Base-by-base conservation (phyloP, 1,140 invertebrate genomes). In the Drosophila cardini region DNA sequence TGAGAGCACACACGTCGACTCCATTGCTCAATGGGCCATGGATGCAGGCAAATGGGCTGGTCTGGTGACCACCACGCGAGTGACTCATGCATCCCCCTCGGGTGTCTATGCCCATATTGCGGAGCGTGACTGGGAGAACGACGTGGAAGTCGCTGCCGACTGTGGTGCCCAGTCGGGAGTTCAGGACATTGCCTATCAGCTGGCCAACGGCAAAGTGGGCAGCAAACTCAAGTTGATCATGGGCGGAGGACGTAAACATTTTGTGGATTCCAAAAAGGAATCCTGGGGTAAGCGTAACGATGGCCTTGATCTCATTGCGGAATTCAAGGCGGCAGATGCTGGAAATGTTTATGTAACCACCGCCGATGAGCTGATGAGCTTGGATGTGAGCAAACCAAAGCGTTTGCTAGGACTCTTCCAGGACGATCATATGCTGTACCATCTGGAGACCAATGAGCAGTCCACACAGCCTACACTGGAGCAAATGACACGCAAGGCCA, bases 401-500 rank as follows among this genome's bases (percentile, higher is more conserved):
- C 92, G 91, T 40, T 70, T 94, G 9, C 45, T 94, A 15, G 94
- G 94, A 0, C 82, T 94, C 2, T 94, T 94, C 58, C 92, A 94
- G 18, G 80, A 90, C 21, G 92, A 93, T 34, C 94, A 94, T 69
- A 86, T 94, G 86, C 90, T 92, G 9, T 94, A 94, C 57, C 87
- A 94, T 72, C 74, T 94, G 50, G 94, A 94, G 92, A 94, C 93
- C 16, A 72, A 52, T n/a, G 68, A 57, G 21, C 55, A 15, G 11
- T 90, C 61, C 13, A 93, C 92, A 72, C 93, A 95, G 50, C 96
- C 96, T 2, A 93, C 94, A 1, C 92, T 98, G 2, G 94, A 93
- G 46, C 96, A 98, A 91, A 97, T 98, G 97, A 96, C 96, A 0
- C 92, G 94, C 80, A 95, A 95, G 72, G 97, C 97, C 6, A 96